Base-by-base conservation (phyloP, 2,888 invertebrate genomes). In the Helleia helle region DNA sequence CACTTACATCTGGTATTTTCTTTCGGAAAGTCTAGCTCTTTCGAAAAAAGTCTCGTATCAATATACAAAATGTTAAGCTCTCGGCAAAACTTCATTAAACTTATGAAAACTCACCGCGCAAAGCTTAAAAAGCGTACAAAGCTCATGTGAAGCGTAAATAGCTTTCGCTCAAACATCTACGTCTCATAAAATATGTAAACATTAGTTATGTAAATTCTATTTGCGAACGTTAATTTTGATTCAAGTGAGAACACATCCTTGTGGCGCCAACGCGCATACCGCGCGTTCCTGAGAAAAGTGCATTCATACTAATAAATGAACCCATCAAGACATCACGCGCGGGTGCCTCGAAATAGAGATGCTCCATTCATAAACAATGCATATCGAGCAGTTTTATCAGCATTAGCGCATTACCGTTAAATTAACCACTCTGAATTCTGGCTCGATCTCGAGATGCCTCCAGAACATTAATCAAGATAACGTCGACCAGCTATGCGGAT, bases 401-500 rank as follows among this genome's bases (percentile, higher is more conserved):
- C 51, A 45, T 56, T 58, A 62, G 51, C 62, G 58, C 65, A 70
- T 70, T 69, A 65, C 62, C 57, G 55, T n/a, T n/a, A n/a, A n/a
- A n/a, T n/a, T n/a, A n/a, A 59, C 62, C 66, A 64, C 59, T 64
- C 55, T 59, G 50, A 52, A 54, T 64, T 70, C 64, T 71, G 66
- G 63, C 55, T 52, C 57, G 62, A 58, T 59, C 65, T 66, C 62
- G 64, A 60, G 56, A 57, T n/a, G n/a, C n/a, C n/a, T n/a, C n/a
- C n/a, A n/a, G 64, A 59, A 57, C 48, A 76, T 81, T 66, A 71
- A 73, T 77, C 72, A 75, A 75, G 77, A 81, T 77, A 80, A 70
- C 62, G 59, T 59, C 58, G 54, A 51, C 52, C 57, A 69, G 73
- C 65, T 71, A 80, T 80, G 76, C 70, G 70, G 71, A 80, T 77